Base-by-base conservation (phyloP, 2,797 vertebrate species). In the Megalops cyprinoides region DNA sequence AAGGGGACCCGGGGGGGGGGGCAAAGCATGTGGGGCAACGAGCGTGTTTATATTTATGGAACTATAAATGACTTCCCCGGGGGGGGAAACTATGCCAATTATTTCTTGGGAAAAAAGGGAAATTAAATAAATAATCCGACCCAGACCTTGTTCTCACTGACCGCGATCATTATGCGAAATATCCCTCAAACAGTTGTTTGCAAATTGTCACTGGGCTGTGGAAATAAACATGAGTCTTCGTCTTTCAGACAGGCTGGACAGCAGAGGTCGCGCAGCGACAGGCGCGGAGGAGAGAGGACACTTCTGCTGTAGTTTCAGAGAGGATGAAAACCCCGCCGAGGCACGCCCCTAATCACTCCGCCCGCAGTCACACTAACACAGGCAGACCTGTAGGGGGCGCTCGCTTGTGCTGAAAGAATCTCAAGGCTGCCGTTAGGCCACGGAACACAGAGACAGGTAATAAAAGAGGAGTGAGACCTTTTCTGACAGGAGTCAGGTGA, bases 41-140 rank as follows among this genome's bases (percentile, higher is more conserved):
- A 84, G 77, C 83, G 53, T 87, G 87, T 90, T 88, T 86, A 82
- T 87, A 82, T 76, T n/a, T n/a, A n/a, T 82, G 78, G 79, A 58
- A 83, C 84, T 88, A 86, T 85, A 87, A 88, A 89, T 83, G 81
- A 86, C 84, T 82, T 74, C 91, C 91, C 89, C 75, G 6, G 81
- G 88, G 90, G 90, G 51, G 49, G 8, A 58, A 85, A 83, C 84
- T 39, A 79, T 58, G 82, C 87, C 91, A 91, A 91, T 92, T 93
- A 93, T 90, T 88, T 91, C 81, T 79, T 85, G 81, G 85, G 87
- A 88, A 92, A 92, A 88, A 82, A 73, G 74, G 77, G 79, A 76
- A 84, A 79, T n/a, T 25, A 62, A 37, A 74, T 34, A 34, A 74
- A 25, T 51, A 7, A 81, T 84, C 84, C 79, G n/a, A 34, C 78